Conservation (phyloP, 2,797 vertebrate species). For the Anguilla marmorata region DNA sequence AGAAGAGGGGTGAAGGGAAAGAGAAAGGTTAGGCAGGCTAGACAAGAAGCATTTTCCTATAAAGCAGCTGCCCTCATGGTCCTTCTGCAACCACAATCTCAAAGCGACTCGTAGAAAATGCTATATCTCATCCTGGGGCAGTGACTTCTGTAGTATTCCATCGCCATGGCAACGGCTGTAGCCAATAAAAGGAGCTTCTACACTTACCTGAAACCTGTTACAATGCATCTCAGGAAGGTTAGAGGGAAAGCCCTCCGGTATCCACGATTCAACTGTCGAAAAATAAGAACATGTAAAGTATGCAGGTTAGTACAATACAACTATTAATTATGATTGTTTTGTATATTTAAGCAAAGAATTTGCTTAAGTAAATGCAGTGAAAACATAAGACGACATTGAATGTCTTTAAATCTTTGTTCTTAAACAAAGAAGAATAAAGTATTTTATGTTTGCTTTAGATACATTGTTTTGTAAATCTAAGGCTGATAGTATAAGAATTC, state of each 20-base stretch:
- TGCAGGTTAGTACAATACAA: neutral
- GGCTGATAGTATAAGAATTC: too few species aligned
- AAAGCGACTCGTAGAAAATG: neutral
- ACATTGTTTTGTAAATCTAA: neutral
- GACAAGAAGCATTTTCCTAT: neutral
- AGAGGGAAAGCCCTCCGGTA: neutral
- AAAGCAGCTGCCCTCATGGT: neutral
- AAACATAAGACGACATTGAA: neutral
- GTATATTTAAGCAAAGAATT: neutral
- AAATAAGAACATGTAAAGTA: neutral
- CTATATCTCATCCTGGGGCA: neutral
- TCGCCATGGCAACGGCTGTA: neutral
- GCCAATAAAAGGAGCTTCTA: neutral
- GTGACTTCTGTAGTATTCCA: neutral
- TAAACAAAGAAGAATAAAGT: neutral
- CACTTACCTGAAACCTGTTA: slow-evolving; percentile 10
- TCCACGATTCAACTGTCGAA: slow-evolving; percentile 6
- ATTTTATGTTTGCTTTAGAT: neutral
- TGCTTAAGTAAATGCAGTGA: neutral
- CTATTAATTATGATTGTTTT: neutral
- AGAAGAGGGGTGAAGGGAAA: neutral
- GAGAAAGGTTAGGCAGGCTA: neutral
- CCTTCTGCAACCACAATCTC: neutral
- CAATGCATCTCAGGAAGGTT: slow-evolving; percentile 16
- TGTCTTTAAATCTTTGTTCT: neutral